phyloP scores from a whole-genome alignment of 2,797 vertebrate genomes.

The Pteropus rufus region DNA sequence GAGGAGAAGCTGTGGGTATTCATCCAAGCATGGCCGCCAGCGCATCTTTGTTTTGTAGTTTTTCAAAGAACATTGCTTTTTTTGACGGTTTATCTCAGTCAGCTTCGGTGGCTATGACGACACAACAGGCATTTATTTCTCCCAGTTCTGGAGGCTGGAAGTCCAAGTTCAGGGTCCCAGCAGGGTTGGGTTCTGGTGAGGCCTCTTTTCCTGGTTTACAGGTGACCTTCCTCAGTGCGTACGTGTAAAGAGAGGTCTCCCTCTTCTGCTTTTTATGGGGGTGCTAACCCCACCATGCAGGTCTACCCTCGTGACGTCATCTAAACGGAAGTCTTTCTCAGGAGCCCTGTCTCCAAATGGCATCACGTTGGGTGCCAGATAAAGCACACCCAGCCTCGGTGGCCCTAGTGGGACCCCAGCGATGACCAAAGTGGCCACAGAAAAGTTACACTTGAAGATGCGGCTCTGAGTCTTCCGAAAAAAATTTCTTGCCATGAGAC shows the following conservation, averaged over 20 bases:
- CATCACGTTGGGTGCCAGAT: not conserved
- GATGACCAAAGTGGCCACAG: not conserved
- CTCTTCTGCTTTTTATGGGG: not conserved
- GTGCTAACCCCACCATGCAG: not conserved
- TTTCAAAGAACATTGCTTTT: not conserved
- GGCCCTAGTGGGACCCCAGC: not conserved
- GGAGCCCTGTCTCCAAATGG: not conserved
- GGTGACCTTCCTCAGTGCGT: not conserved
- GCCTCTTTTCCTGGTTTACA: not conserved
- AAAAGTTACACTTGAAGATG: not conserved
- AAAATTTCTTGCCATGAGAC: not conserved
- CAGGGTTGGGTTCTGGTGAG: not conserved
- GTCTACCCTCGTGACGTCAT: not conserved
- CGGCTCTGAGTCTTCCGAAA: constrained; percentile 5
- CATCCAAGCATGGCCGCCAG: too few species aligned
- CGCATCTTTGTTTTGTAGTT: not conserved
- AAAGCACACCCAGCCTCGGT: constrained; percentile 6
- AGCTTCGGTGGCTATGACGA: not conserved
- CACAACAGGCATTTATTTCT: not conserved
- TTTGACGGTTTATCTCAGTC: not conserved
- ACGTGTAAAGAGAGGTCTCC: not conserved
- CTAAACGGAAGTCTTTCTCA: not conserved
- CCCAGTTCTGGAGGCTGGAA: not conserved
- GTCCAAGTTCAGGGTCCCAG: not conserved
- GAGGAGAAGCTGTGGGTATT: not conserved